Base-by-base conservation (phyloP, 2,888 invertebrate species). In the Yponomeuta cagnagella region DNA sequence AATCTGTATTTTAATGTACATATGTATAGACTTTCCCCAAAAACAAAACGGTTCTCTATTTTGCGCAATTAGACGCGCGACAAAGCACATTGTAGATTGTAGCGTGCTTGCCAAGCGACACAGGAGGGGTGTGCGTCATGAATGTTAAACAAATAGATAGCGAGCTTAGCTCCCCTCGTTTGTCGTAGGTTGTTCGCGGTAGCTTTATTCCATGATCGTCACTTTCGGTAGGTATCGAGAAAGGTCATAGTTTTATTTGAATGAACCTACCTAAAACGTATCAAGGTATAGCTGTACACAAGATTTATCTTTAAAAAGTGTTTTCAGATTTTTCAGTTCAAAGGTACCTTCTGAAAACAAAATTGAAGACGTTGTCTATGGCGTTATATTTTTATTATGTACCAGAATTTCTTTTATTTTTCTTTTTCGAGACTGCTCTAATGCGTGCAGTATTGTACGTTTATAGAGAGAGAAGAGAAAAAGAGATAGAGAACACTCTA, bases 131-230 rank as follows among this genome's bases (percentile, higher is more conserved):
- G 73, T 75, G 71, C 76, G 77, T 79, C 83, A 82, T 83, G 82
- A 84, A 84, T 83, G 81, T 80, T 83, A 80, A 84, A 79, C 81
- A 84, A 83, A 84, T 76, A 83, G 82, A 81, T 81, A 81, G 76
- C 12, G 43, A 8, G 65, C 65, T 65, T 30, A 65, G 33, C 33
- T 30, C 30, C 65, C 65, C 65, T 33, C 65, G 43, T 43, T 43
- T 65, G 30, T 65, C 4, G 63, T 23, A 65, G 10, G 30, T 65
- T 65, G 23, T 33, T 65, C 65, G 65, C 52, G 52, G 52, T 15
- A 58, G 52, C 30, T 65, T 64, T 65, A 3, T 65, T 65, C 30
- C 10, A 23, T 3, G 52, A 58, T 58, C 52, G 12, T 52, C 15
- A 4, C 15, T 58, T 58, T 58, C 3, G 15, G 52, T 58, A 58